Percentiles rank a stretch among this genome's conserved stretches.
Conservation (phyloP, 2,888 invertebrate genomes). For the Tiliacea aurago region DNA sequence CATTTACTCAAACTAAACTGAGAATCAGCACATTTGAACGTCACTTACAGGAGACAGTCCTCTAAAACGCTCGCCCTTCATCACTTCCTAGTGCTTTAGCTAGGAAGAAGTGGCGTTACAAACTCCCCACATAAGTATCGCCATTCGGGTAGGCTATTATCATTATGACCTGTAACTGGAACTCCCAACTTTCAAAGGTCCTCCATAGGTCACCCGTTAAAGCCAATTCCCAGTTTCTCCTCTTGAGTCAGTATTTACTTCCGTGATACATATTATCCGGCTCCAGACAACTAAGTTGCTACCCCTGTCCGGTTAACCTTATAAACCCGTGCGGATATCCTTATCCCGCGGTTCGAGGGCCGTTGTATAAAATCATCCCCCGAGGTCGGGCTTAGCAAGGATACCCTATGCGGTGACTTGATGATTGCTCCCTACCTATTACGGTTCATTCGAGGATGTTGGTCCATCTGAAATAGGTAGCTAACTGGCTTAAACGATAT, state of each 20-base stretch:
- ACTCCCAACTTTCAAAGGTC: neutral
- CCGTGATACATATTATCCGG: constrained; percentile 22
- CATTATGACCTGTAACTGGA: neutral
- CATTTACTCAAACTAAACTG: neutral
- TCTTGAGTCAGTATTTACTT: constrained; percentile 1
- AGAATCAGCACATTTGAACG: neutral
- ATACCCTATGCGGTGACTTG: constrained; percentile 15
- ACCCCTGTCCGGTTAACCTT: constrained; percentile 78
- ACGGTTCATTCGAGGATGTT: constrained; percentile 3
- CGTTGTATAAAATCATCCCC: constrained; percentile 77
- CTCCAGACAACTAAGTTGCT: constrained; percentile 16
- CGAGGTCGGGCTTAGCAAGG: constrained; percentile 16
- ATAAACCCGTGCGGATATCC: constrained; percentile 84
- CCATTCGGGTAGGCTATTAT: neutral
- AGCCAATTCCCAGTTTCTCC: constrained; percentile 6
- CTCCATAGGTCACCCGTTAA: neutral
- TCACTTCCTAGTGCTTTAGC: too few relatives aligned
- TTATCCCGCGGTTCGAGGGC: constrained; percentile 79
- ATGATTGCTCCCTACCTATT: constrained; percentile 29
- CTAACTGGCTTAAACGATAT: constrained; percentile 1
- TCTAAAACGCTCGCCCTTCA: neutral
- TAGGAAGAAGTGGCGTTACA: too few relatives aligned
- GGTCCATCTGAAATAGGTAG: neutral
- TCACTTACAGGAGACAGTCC: neutral
- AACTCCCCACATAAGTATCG: neutral